Evolutionary conservation across 2,797 vertebrate genomes (phyloP), one percentile per base, ranked within the genome.

Genomic region (Eulemur mongoz): DNA sequence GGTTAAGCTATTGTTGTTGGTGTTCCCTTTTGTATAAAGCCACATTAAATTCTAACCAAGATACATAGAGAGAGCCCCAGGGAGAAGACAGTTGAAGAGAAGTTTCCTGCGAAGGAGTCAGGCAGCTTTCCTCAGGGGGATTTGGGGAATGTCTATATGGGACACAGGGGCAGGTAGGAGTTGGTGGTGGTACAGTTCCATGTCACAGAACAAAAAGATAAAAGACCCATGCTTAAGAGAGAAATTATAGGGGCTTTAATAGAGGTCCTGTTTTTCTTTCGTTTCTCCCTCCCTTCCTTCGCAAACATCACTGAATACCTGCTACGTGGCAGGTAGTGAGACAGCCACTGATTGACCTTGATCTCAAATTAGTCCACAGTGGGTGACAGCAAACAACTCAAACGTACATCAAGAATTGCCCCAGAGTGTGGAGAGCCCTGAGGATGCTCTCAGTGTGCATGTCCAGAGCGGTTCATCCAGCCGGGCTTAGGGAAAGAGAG

Each of bases 131-230:
- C 20, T 70, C 20, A 3, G 4, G 20, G n/a, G 20, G 35, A 20
- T 9, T 3, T 22, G 1, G 54, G 7, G 27, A 63, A 0, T 1
- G 45, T 2, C 2, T 13, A 0, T 17, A 4, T 6, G 5, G 32
- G 23, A 35, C 3, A 4, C 17, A 14, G 23, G 27, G 23, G 17
- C 4, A 50, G 5, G 38, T n/a, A 6, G n/a, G 30, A n/a, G 2
- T 10, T 10, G 59, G 22, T 43, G 45, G 12, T 32, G 15, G n/a
- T 45, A 1, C 22, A 14, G 17, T 57, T 94, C 32, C 48, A n/a
- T 15, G 10, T 83, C 73, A 50, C 48, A 92, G n/a, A 90, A 17
- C 25, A 92, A 67, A 92, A 91, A 40, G 61, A 30, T 10, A 15
- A 86, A 32, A 20, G 40, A 40, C 12, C 5, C 23, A 2, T 6